Evolutionary conservation across 1,140 invertebrate genomes (phyloP).

Genomic region (Brevipalpus yothersi): DNA sequence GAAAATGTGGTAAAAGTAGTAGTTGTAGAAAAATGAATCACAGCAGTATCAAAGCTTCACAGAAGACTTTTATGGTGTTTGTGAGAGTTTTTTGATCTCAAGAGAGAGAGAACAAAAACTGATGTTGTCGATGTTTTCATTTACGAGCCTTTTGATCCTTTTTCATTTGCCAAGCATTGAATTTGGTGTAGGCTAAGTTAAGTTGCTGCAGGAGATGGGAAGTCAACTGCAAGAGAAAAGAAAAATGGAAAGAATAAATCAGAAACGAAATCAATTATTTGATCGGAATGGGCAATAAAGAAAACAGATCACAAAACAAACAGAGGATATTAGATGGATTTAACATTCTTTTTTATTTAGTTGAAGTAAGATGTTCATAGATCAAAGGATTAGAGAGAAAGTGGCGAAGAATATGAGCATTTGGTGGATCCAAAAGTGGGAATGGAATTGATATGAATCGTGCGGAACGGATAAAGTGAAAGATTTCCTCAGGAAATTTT

Average conservation of each 20-base stretch:
- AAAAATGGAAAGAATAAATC: background rate
- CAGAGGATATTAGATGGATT: background rate
- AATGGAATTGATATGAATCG: background rate
- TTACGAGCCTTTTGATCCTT: background rate
- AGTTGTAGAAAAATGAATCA: background rate
- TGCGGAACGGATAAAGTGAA: too few species aligned
- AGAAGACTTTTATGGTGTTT: too few species aligned
- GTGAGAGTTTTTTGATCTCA: background rate
- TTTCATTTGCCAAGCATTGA: slow-evolving; percentile 42
- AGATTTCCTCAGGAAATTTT: too few species aligned
- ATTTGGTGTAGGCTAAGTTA: slow-evolving; percentile 53
- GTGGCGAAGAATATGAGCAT: background rate
- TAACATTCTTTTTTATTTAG: background rate
- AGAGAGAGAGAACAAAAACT: background rate
- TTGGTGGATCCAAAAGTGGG: background rate
- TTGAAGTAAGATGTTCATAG: background rate
- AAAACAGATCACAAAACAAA: background rate
- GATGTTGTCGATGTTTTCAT: background rate
- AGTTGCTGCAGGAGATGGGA: slow-evolving; percentile 60
- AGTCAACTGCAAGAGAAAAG: slow-evolving; percentile 32
- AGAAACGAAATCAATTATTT: background rate
- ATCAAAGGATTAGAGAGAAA: background rate
- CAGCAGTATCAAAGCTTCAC: background rate
- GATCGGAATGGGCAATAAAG: background rate
- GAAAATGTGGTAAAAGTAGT: background rate